Evolutionary conservation across 2,113 vertebrate genomes (phyloP), one percentile per base, ranked within the genome.

Genomic region (Clarias batrachus): DNA sequence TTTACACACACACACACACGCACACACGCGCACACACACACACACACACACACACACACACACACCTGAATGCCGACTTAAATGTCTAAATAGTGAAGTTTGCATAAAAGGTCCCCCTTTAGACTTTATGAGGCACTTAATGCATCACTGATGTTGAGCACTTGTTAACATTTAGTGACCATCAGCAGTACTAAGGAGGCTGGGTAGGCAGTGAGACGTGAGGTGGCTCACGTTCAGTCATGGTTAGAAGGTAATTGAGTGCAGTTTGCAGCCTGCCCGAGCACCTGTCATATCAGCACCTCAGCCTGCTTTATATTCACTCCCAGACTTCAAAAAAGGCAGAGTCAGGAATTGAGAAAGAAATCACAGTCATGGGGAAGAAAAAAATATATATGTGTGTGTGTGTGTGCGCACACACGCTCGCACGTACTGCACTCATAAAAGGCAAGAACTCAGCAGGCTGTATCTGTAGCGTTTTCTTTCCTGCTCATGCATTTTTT

Each of bases 181-280:
- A 57, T n/a, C 9, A 25, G 59, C 54, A 30, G 12, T 21, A 33
- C 27, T 78, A 60, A 87, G 88, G 63, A 84, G 16, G 41, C 17
- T 59, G 37, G 76, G n/a, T 56, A 60, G 66, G 65, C 63, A 83
- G 37, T 25, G 74, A 76, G 60, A 89, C 8, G 70, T 71, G 82
- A 89, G 88, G 87, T 87, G 81, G 91, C 91, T 91, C 89, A 89
- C 90, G 88, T 91, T 92, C 87, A 88, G 90, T 87, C 90, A 91
- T 93, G 90, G 91, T 93, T 92, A 92, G 87, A 89, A 87, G 81
- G 89, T 92, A 93, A 93, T 84, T 90, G 90, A 94, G 88, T 90
- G 90, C 73, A 71, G 80, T 5, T 65, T 6, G 52, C 66, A 84
- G 90, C 76, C 87, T 62, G 87, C 85, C 87, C 88, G 88, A 81